Conservation (phyloP, 2,113 vertebrate genomes). For the Prunella himalayana region DNA sequence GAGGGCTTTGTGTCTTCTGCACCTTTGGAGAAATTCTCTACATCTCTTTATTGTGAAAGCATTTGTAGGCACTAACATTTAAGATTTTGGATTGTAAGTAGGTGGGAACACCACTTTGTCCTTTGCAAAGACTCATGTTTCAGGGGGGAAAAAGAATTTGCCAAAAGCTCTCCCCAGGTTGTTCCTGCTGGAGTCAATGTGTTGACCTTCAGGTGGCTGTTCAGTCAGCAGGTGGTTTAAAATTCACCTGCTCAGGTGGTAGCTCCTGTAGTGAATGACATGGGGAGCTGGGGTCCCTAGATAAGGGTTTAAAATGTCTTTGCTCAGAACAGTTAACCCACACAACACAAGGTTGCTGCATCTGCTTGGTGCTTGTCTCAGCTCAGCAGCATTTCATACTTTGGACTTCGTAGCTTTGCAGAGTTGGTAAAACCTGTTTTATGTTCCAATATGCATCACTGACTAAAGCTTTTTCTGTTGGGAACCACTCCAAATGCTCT, state of each 20-base stretch:
- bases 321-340: background rate
- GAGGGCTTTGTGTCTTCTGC: background rate
- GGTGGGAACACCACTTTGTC: background rate
- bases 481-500: background rate
- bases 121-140: background rate
- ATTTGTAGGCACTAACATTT: background rate
- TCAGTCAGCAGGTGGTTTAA: background rate
- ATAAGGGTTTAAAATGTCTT: background rate
- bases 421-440: background rate
- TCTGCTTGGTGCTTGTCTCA: background rate
- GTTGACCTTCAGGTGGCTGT: background rate
- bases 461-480: background rate
- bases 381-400: background rate
- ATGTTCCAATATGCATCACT: background rate
- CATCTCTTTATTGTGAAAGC: background rate
- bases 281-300: accelerated
- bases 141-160: background rate
- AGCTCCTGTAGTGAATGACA: background rate
- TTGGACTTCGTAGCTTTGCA: background rate
- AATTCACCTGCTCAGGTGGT: background rate
- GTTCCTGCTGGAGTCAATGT: background rate
- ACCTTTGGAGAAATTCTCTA: background rate
- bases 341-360: background rate
- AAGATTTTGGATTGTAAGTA: background rate
- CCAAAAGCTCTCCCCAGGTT: background rate